Conservation (phyloP, 2,888 invertebrate species). For the Pammene fasciana region DNA sequence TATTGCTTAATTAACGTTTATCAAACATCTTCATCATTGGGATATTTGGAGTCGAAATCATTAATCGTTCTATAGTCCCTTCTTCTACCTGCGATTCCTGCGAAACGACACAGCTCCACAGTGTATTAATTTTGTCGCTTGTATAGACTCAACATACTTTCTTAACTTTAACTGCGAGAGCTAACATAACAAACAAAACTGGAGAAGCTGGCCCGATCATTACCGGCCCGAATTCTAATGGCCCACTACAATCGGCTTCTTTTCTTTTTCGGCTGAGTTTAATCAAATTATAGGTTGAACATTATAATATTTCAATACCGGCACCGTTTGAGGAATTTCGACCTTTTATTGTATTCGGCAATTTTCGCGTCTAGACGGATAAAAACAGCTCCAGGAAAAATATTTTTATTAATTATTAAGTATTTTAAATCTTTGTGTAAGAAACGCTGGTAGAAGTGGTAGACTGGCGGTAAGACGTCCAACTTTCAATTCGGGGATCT, state of each 20-base stretch:
- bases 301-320: slow-evolving; percentile 83
- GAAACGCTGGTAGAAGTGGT: too few relatives aligned
- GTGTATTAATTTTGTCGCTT: neutral
- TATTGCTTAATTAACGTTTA: too few relatives aligned
- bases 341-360: slow-evolving; percentile 78
- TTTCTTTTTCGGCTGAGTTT: slow-evolving; percentile 78
- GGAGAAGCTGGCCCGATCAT: slow-evolving; percentile 72
- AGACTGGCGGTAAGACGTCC: too few relatives aligned
- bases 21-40: too few relatives aligned
- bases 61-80: too few relatives aligned
- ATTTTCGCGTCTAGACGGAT: slow-evolving; percentile 77
- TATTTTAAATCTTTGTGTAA: slow-evolving; percentile 12
- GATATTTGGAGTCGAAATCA: too few relatives aligned
- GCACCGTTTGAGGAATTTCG: slow-evolving; percentile 80
- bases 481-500: too few relatives aligned
- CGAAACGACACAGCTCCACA: too few relatives aligned
- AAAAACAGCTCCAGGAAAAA: slow-evolving; percentile 53
- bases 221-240: slow-evolving; percentile 80
- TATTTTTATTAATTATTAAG: slow-evolving; percentile 21
- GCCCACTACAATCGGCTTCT: slow-evolving; percentile 75
- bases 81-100: too few relatives aligned
- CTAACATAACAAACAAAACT: slow-evolving; percentile 75
- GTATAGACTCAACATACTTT: slow-evolving; percentile 8
- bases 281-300: slow-evolving; percentile 83
- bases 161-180: slow-evolving; percentile 43